Base-by-base conservation (phyloP, 2,113 vertebrate species). In the Osmerus mordax region DNA sequence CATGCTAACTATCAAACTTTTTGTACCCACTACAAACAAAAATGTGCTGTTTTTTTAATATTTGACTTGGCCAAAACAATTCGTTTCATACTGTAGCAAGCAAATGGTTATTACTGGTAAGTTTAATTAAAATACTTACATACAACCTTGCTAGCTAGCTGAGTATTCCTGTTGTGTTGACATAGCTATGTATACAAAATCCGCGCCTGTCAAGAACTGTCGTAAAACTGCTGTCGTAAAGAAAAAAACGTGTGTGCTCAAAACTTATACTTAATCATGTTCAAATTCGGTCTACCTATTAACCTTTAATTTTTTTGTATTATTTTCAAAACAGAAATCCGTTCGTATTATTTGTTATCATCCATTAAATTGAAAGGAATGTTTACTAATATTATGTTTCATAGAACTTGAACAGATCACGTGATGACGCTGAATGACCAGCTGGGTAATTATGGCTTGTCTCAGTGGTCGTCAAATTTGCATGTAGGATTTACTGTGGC, bases 391-490 rank as follows among this genome's bases (percentile, higher is more conserved):
- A 47, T 47, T 47, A 47, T 12, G 41, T 47, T 47, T 47, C 9
- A 11, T 11, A 47, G 6, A 7, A 9, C 41, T 47, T 0, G 71
- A 18, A 28, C 11, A 8, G 71, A 63, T 91, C 88, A 91, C 83
- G 52, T 91, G 88, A 89, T 81, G 41, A 53, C 21, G 82, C 74
- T 73, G 73, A 28, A 81, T 71, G 23, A 79, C 78, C 83, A 83
- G 83, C 82, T 87, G 84, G 73, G 81, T 86, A 89, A 92, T 90
- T 81, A 92, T 91, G 91, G 90, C 92, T 85, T 74, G 88, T 15
- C 74, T 86, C 41, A 78, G 74, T 69, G 75, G 63, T 74, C 41
- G 53, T 71, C 62, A 70, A 53, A 62, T 74, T 72, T 52, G 70
- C 41, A 70, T 70, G 25, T 15, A 71, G 15, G 56, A 65, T 61